Evolutionary conservation across 2,113 vertebrate genomes (phyloP).

Genomic region (Pseudopodoces humilis): DNA sequence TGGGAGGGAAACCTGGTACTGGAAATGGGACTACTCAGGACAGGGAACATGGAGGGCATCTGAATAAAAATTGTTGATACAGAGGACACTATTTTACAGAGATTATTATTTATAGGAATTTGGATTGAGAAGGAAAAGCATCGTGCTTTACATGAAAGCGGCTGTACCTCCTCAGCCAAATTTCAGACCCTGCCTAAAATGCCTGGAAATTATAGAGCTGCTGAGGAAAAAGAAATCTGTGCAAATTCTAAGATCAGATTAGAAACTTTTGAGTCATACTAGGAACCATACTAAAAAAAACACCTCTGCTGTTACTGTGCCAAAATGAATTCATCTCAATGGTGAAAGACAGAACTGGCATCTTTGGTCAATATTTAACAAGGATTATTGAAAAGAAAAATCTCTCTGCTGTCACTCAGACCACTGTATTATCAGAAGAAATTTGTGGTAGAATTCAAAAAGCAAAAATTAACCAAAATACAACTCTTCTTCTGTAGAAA

Average conservation of each 20-base stretch:
- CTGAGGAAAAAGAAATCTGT: neutral
- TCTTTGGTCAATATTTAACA: constrained; percentile 46
- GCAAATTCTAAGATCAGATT: neutral
- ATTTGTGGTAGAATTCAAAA: neutral
- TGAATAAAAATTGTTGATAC: neutral
- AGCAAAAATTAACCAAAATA: constrained; percentile 6
- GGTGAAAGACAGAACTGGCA: constrained; percentile 44
- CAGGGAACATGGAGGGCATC: neutral
- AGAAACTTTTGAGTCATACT: constrained; percentile 24
- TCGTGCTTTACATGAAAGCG: neutral
- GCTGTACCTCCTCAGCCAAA: neutral
- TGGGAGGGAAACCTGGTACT: neutral
- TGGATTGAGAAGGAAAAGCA: neutral
- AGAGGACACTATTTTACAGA: neutral
- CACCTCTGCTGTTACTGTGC: neutral
- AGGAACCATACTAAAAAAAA: neutral
- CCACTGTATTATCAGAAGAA: neutral
- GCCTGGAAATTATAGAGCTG: neutral
- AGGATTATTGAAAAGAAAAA: constrained; percentile 16
- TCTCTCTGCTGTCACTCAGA: constrained; percentile 22
- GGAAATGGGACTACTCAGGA: neutral
- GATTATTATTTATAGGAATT: neutral
- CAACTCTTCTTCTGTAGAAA: neutral
- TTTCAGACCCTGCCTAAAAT: neutral
- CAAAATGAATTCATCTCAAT: neutral